These are phyloP conservation scores for Scomberomorus guttatus DNA, from an alignment of 2,797 vertebrate species.

Conservation along the genomic window DNA sequence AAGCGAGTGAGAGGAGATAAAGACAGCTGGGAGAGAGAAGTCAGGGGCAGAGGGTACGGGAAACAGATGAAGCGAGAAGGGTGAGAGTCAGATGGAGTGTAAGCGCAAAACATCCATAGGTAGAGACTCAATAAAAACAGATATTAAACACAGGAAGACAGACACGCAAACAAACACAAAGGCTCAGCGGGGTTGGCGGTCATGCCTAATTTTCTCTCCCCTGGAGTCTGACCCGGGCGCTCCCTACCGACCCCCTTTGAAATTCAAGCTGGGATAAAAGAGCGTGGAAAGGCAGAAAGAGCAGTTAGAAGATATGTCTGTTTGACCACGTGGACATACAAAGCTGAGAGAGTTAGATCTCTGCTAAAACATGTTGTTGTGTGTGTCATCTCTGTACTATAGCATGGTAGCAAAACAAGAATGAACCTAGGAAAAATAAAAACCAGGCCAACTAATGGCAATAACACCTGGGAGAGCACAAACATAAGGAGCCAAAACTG, in stretches of 20 bases:
- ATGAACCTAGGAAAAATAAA: not conserved
- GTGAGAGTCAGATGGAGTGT: slow-evolving; percentile 21
- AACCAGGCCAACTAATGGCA: not conserved
- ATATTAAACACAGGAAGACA: slow-evolving; percentile 33
- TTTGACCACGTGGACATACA: slow-evolving; percentile 18
- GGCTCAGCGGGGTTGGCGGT: slow-evolving; percentile 58
- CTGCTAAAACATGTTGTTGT: not conserved
- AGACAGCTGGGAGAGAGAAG: slow-evolving; percentile 38
- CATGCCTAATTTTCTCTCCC: slow-evolving; percentile 69
- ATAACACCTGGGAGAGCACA: not conserved
- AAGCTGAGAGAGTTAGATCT: slow-evolving; percentile 4
- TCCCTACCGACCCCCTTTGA: slow-evolving; percentile 62
- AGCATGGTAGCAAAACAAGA: not conserved
- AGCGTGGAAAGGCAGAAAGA: slow-evolving; percentile 23
- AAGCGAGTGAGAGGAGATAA: slow-evolving; percentile 47
- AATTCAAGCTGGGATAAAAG: slow-evolving; percentile 69
- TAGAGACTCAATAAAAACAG: slow-evolving; percentile 34
- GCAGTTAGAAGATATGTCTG: slow-evolving; percentile 26
- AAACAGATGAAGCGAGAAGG: slow-evolving; percentile 20
- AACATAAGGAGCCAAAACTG: slow-evolving; percentile 12
- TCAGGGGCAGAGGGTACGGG: not conserved
- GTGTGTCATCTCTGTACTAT: not conserved
- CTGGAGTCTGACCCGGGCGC: slow-evolving; percentile 44
- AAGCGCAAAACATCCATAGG: slow-evolving; percentile 37
- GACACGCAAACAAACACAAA: slow-evolving; percentile 47